Evolutionary conservation across 2,113 vertebrate species (phyloP), one percentile per base, ranked within the genome.

Genomic region (Hippocampus mohnikei): DNA sequence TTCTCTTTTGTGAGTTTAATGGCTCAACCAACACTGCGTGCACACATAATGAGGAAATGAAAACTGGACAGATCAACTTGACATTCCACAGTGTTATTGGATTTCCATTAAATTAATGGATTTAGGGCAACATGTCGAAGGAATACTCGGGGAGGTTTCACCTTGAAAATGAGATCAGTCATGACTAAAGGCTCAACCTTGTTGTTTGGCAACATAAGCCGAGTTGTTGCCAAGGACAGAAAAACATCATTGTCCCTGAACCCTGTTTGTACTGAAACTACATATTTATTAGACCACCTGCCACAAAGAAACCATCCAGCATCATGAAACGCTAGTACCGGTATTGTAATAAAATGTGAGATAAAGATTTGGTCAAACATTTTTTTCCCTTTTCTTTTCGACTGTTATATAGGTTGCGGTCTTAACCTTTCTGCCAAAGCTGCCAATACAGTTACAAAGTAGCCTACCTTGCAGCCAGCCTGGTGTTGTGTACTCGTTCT

Each of bases 91-190:
- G 33, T 55, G 18, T 66, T 66, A n/a, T 21, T 72, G 0, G 21
- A 69, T 40, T 75, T 76, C 56, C 63, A 15, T 58, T 67, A 25
- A 66, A 77, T 33, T 2, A 15, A 59, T 67, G 29, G 27, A 61
- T 59, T 44, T 33, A 9, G 9, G 18, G 13, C 73, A 16, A 72
- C 60, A 69, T 61, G 21, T 71, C 21, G 16, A 55, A 70, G 9
- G 8, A 46, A 15, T 48, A 65, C 25, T 41, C 21, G 10, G 33
- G 20, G 33, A 63, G 67, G 52, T 13, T 46, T 74, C 3, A 68
- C 78, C 53, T 71, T 73, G 60, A 64, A 79, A 75, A 67, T 37
- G 0, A 18, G 50, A n/a, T 73, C 63, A 56, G 42, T 68, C 23
- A 59, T 66, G 33, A 33, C 29, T 58, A 52, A 74, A 73, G 67